Base-by-base conservation (phyloP, 2,888 invertebrate genomes). In the Protonemura montana region DNA sequence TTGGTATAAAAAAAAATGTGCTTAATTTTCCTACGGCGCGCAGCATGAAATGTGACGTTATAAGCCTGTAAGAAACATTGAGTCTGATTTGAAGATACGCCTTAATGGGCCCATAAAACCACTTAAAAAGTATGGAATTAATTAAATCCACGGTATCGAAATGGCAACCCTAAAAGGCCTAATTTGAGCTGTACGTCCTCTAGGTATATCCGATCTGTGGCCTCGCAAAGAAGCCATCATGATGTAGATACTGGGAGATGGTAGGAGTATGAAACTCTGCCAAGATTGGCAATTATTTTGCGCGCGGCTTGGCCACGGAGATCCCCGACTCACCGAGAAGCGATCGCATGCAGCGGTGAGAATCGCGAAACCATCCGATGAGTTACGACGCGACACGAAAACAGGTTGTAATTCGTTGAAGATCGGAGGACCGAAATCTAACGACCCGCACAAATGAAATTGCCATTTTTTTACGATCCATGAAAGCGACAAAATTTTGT, bases 101-200 rank as follows among this genome's bases (percentile, higher is more conserved):
- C 59, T 59, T 59, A 59, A 59, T 59, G 59, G 59, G 59, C 59
- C 59, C 21, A 59, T 59, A 59, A 59, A 59, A 59, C 59, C 59
- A 59, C 59, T 59, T 59, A 59, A 10, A 59, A 59, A 59, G 16
- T 59, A 59, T 59, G 59, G 59, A 59, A 59, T 59, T 59, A 59
- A 59, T 59, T 59, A 59, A 59, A 59, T 59, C 21, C n/a, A n/a
- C 59, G 59, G 59, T 59, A 59, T 21, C 59, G 59, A 59, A 59
- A 59, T 59, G 59, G 59, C 59, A 59, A 59, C 59, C 59, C 59
- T 59, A 59, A 59, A 59, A 59, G 59, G 59, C 59, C 7, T 59
- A 59, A 59, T 59, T 59, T 59, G 59, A n/a, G 1, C 59, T 2
- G 59, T 21, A 35, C 59, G 21, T 59, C 59, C 59, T 21, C 59